phyloP scores from a whole-genome alignment of 2,888 invertebrate species.

The Oasisia sp. region DNA sequence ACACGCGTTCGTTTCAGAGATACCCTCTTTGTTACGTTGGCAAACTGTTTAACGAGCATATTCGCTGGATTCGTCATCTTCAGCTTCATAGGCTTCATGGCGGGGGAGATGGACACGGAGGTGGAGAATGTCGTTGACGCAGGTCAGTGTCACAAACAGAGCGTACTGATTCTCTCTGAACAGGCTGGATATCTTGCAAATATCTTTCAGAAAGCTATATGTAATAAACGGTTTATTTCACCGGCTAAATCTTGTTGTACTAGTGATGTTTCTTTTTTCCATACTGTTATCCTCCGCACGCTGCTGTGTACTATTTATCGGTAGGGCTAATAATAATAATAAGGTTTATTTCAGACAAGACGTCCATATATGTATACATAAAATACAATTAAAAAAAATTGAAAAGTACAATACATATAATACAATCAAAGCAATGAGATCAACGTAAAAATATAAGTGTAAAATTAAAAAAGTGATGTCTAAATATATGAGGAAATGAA shows the following conservation, averaged over 20 bases:
- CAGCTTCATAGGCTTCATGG: constrained; percentile 63
- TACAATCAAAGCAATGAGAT: too few species aligned
- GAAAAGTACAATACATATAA: too few species aligned
- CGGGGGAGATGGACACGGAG: constrained; percentile 52
- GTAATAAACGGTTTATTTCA: background rate
- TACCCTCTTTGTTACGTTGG: constrained; percentile 59
- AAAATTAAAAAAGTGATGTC: too few species aligned
- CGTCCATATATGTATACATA: too few species aligned
- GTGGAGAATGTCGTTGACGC: constrained; percentile 59
- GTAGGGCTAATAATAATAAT: too few species aligned
- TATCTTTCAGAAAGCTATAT: background rate
- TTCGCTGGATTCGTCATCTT: constrained; percentile 66
- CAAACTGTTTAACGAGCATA: constrained; percentile 61
- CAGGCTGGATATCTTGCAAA: background rate
- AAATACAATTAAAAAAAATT: too few species aligned
- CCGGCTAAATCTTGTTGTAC: background rate
- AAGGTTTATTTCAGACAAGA: too few species aligned
- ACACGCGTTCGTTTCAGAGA: constrained; percentile 48
- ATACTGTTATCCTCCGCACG: background rate
- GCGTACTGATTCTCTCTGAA: background rate
- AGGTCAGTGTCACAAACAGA: constrained; percentile 45
- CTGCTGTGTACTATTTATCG: background rate
- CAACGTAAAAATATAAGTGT: too few species aligned
- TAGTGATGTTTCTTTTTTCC: background rate
- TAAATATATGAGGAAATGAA: too few species aligned